phyloP scores from a whole-genome alignment of 2,797 vertebrate genomes.

The Buceros bicornis region DNA sequence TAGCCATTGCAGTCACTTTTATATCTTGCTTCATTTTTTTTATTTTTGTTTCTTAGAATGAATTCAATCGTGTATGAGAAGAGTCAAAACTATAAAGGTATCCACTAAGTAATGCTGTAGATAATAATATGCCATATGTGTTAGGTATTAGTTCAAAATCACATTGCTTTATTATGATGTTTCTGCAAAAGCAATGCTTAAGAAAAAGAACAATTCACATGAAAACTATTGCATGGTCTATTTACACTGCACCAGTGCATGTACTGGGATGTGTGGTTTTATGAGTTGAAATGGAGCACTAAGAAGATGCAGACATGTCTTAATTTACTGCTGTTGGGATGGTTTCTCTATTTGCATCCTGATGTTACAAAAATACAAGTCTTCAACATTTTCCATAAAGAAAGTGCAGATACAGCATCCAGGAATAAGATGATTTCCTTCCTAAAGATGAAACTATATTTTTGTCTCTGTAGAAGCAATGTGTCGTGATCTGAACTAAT shows the following conservation, averaged over 20 bases:
- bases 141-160: not conserved
- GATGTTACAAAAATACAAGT: not conserved
- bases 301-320: not conserved
- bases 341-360: not conserved
- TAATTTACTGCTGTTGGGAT: not conserved
- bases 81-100: not conserved
- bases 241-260: not conserved
- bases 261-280: not conserved
- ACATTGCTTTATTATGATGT: not conserved
- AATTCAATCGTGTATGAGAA: not conserved
- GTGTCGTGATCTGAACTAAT: not conserved
- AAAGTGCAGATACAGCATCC: not conserved
- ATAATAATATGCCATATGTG: not conserved
- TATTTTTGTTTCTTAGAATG: not conserved
- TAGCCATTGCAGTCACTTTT: not conserved
- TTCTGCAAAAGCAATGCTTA: not conserved
- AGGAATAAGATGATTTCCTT: not conserved
- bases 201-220: not conserved
- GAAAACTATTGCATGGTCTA: not conserved
- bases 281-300: not conserved
- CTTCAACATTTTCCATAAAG: not conserved
- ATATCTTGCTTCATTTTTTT: not conserved
- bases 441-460: not conserved
- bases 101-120: not conserved
- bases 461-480: not conserved